Percentiles rank a stretch among this genome's conserved stretches.
phyloP scores from a whole-genome alignment of 2,797 vertebrate genomes.

The Borostomias antarcticus region DNA sequence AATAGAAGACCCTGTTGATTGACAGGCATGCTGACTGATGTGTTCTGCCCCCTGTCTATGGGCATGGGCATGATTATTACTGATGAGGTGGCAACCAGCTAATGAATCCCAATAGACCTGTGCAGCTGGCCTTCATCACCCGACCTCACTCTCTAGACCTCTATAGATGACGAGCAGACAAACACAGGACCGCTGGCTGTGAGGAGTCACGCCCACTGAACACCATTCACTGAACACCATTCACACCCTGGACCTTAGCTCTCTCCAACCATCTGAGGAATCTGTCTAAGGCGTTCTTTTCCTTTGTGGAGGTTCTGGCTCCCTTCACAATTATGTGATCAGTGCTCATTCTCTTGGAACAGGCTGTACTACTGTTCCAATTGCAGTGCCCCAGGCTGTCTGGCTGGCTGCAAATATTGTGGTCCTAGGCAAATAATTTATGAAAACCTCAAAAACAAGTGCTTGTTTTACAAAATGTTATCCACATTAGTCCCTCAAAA shows the following conservation, averaged over 20 bases:
- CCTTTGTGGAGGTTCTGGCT: background rate
- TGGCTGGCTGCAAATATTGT: too few species aligned
- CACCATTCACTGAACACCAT: background rate
- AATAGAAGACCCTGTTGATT: background rate
- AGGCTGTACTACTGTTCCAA: too few species aligned
- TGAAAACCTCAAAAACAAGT: background rate
- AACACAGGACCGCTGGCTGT: constrained; percentile 16
- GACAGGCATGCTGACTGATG: constrained; percentile 3
- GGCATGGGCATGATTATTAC: constrained; percentile 4
- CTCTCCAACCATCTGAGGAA: constrained; percentile 13
- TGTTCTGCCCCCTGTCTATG: background rate
- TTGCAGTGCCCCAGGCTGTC: too few species aligned
- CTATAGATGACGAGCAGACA: constrained; percentile 25
- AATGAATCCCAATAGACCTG: constrained; percentile 19
- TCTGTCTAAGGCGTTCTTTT: too few species aligned
- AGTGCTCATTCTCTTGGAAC: too few species aligned
- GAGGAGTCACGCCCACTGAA: constrained; percentile 14
- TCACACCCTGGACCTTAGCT: constrained; percentile 30
- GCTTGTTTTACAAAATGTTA: background rate
- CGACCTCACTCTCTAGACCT: constrained; percentile 30
- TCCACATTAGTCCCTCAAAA: background rate
- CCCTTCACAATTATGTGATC: too few species aligned
- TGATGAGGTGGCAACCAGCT: constrained; percentile 14
- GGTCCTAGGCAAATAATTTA: too few species aligned
- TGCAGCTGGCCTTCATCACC: constrained; percentile 35